Base-by-base conservation (phyloP, 1,140 invertebrate species). In the Drosophila lacertosa region DNA sequence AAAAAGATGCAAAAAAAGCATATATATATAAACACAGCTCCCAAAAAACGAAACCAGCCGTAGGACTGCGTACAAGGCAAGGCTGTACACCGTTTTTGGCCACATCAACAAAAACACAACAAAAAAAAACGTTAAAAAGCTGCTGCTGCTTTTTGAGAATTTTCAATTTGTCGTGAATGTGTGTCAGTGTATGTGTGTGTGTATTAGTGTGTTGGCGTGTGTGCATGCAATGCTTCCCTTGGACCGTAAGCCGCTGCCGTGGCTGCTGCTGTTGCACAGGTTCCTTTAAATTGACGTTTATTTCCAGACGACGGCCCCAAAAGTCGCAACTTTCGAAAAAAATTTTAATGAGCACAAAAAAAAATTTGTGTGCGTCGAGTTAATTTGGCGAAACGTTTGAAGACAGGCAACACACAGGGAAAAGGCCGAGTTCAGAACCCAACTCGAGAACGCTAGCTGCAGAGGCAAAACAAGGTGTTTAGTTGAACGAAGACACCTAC, bases 11-110 rank as follows among this genome's bases (percentile, higher is more conserved):
- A 15, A 48, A 45, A 60, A 45, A 13, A 60, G 55, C 54, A 62
- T 66, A 72, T 39, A 33, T 44, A 42, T 4, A 29, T 10, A 22
- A 4, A 47, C 11, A 20, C 35, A 54, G 51, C 51, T 40, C 9
- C 51, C 51, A 54, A 54, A 73, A 76, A 76, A 69, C 35, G 73
- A 74, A 74, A 86, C 82, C 40, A 42, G 68, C 73, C 77, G 77
- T 84, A 84, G 80, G 81, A 84, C 80, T 74, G 81, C 80, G 80
- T 77, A 81, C 81, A 80, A 81, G 80, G 80, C 80, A 83, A 84
- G 80, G 81, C 82, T 84, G 73, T 74, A 73, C 35, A 88, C 80
- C 80, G 81, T 84, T 84, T 86, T 84, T 86, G 82, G 81, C 67
- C 54, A 80, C 67, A 86, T 73, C 81, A 75, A 79, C 76, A 72